Conservation (phyloP, 2,888 invertebrate species). For the Isoperla grammatica region DNA sequence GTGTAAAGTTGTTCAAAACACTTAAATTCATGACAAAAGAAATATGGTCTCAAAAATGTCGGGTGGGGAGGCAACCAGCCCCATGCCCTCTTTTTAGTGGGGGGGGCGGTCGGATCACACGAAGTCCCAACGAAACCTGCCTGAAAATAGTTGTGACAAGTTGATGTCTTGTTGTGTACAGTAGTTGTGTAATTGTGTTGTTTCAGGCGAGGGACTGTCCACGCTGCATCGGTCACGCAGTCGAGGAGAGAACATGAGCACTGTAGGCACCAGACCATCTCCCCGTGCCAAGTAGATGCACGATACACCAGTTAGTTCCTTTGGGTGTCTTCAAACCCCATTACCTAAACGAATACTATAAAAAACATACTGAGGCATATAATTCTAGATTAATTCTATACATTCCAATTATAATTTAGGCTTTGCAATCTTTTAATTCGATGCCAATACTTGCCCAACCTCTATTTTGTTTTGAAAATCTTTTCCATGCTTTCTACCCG, state of each 20-base stretch:
- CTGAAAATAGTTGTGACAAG: too few relatives aligned
- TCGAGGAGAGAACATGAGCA: constrained; percentile 74
- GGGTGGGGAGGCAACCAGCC: too few relatives aligned
- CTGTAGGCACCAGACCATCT: constrained; percentile 55
- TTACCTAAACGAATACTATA: background rate
- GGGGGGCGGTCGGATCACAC: too few relatives aligned
- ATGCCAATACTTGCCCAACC: background rate
- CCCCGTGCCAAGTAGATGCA: constrained; percentile 46
- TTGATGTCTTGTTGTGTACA: too few relatives aligned
- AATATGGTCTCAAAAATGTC: too few relatives aligned
- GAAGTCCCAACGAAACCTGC: too few relatives aligned
- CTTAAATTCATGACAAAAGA: too few relatives aligned
- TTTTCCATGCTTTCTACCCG: too few relatives aligned
- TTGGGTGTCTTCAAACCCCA: background rate
- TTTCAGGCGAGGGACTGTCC: constrained; percentile 51
- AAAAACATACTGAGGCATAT: constrained; percentile 18
- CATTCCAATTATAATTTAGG: background rate
- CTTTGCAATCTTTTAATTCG: background rate
- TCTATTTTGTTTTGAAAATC: background rate
- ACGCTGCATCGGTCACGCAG: constrained; percentile 72
- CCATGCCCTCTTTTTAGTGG: too few relatives aligned
- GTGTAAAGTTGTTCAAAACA: too few relatives aligned
- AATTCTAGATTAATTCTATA: background rate
- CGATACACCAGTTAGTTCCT: constrained; percentile 12
- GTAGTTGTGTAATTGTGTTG: constrained; percentile 12